Base-by-base conservation (phyloP, 2,888 invertebrate genomes). In the Drosophila atripex region DNA sequence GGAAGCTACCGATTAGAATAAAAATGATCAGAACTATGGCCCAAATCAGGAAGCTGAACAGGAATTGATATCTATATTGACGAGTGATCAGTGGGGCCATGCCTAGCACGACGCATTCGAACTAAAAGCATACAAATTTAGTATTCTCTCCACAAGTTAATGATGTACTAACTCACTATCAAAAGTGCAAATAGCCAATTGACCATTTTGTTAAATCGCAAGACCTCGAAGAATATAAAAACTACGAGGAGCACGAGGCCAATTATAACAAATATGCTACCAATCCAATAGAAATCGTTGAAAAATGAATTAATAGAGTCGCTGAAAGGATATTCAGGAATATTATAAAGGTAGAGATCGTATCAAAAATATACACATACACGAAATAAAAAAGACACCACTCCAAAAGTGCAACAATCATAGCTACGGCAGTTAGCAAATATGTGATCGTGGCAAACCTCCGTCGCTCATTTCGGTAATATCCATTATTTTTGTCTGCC, bases 191-290 rank as follows among this genome's bases (percentile, higher is more conserved):
- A 8, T n/a, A 80, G 16, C 77, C 78, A 82, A 53, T 80, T 82
- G 0, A 71, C 0, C 3, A 68, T 74, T 2, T 11, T 35, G 3
- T 54, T 14, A 12, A 78, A 80, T 2, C 85, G 80, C 18, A 82
- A 11, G n/a, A 39, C 46, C 14, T 82, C 82, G 28, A 77, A 68
- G 35, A 80, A 82, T 9, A 84, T 63, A 45, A 80, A 82, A 14
- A 78, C 0, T 0, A 71, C 21, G 0, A 72, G 25, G 0, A 84
- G 47, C 0, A 73, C 0, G 5, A 84, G 54, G 1, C 75, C 60
- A 0, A 77, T 4, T 6, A 35, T 14, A 53, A 82, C 84, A 32
- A 71, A 53, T n/a, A 69, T 16, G 8, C 68, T 64, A 9, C 80
- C 60, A 21, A 76, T 5, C 76, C 75, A 78, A 43, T 55, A 49